phyloP scores from a whole-genome alignment of 2,113 vertebrate species.

The Oncorhynchus masou region DNA sequence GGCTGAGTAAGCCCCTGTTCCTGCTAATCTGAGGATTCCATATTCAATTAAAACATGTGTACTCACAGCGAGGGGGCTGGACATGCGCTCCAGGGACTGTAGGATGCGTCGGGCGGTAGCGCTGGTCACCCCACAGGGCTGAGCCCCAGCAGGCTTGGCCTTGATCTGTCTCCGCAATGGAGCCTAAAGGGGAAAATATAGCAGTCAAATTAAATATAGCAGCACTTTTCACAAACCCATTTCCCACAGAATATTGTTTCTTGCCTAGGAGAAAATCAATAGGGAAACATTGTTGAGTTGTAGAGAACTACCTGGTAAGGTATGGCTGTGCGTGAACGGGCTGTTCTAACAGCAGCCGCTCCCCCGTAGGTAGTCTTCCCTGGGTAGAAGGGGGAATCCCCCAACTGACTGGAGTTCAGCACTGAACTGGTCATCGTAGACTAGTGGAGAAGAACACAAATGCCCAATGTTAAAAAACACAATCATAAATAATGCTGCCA shows the following conservation, averaged over 20 bases:
- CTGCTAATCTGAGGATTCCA: not conserved
- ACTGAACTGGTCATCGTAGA: slow-evolving; percentile 83
- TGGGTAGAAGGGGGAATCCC: slow-evolving; percentile 94
- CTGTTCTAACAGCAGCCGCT: slow-evolving; percentile 80
- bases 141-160: slow-evolving; percentile 84
- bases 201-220: not conserved
- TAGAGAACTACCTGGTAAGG: slow-evolving; percentile 82
- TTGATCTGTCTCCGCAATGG: slow-evolving; percentile 91
- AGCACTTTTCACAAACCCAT: not conserved
- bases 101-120: slow-evolving; percentile 92
- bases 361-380: slow-evolving; percentile 96
- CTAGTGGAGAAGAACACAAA: slow-evolving; percentile 35
- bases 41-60: not conserved
- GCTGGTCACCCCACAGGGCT: slow-evolving; percentile 91
- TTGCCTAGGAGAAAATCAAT: no score
- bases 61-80: slow-evolving; percentile 91
- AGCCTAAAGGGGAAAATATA: slow-evolving; percentile 70
- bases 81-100: slow-evolving; percentile 96
- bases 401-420: slow-evolving; percentile 89
- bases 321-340: slow-evolving; percentile 72
- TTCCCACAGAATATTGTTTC: no score
- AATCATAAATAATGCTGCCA: no score
- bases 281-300: not conserved
- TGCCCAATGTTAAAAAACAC: not conserved
- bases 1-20: not conserved